These are phyloP conservation scores for Mimas tiliae DNA, from an alignment of 2,888 invertebrate species.

Conservation along the genomic window DNA sequence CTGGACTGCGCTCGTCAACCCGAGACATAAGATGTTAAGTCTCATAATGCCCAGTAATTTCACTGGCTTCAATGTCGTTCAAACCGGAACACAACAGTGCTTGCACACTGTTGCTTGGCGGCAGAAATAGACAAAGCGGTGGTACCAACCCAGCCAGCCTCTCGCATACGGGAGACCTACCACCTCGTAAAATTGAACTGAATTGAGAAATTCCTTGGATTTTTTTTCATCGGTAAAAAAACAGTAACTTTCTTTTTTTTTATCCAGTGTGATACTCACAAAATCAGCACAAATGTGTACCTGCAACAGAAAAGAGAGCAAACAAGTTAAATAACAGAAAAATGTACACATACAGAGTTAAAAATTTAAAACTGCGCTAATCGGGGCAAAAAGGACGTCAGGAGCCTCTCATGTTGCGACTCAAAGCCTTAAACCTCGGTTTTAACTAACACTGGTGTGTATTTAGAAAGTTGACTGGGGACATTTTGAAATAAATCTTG, in stretches of 20 bases:
- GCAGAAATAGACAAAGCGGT: too few species aligned
- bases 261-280: neutral
- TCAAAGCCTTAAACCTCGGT: neutral
- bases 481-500: neutral
- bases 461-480: neutral
- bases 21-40: too few species aligned
- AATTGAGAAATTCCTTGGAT: too few species aligned
- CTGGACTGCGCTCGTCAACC: too few species aligned
- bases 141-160: too few species aligned
- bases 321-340: neutral
- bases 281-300: neutral
- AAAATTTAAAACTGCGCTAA: constrained; percentile 29
- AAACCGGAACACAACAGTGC: too few species aligned
- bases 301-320: neutral
- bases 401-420: constrained; percentile 3
- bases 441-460: constrained; percentile 1
- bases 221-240: too few species aligned
- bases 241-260: neutral
- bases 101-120: too few species aligned
- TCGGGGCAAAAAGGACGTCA: constrained; percentile 23
- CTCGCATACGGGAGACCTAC: too few species aligned
- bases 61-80: too few species aligned
- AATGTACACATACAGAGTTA: constrained; percentile 7
- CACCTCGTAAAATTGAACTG: too few species aligned
- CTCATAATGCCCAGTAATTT: too few species aligned